These are phyloP conservation scores for Sitta carolinensis DNA, from an alignment of 2,797 vertebrate species.

Conservation along the genomic window DNA sequence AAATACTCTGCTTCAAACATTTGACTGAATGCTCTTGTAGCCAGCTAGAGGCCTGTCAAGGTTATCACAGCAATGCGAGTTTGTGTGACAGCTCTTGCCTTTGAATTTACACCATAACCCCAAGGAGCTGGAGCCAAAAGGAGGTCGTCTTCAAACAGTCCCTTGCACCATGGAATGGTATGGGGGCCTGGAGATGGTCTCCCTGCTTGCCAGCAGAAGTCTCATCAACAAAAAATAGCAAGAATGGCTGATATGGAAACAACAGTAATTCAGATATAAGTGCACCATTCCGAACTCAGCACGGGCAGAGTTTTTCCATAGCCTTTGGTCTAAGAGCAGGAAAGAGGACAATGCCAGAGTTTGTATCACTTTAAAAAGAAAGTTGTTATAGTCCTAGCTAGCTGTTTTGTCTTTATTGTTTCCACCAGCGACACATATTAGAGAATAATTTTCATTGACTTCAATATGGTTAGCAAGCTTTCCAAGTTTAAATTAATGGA, in stretches of 20 bases:
- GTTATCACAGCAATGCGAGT: neutral
- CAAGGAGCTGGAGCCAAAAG: neutral
- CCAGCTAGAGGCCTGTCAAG: neutral
- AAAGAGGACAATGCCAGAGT: neutral
- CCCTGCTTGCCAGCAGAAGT: neutral
- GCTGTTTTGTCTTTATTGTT: neutral
- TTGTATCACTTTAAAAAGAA: neutral
- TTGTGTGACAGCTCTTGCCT: neutral
- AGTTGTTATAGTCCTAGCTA: neutral
- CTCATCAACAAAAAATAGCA: neutral
- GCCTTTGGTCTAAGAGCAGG: neutral
- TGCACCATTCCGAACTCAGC: neutral
- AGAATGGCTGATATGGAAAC: neutral
- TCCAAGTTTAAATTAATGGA: neutral
- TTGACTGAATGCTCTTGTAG: neutral
- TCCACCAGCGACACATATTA: neutral
- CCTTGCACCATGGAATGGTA: neutral
- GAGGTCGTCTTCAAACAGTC: neutral
- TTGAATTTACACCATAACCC: neutral
- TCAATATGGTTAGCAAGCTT: neutral
- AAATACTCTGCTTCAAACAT: constrained; percentile 6
- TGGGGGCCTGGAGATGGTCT: neutral
- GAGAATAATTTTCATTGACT: neutral
- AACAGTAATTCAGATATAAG: neutral
- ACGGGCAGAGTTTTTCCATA: neutral